phyloP scores from a whole-genome alignment of 2,888 invertebrate genomes.

The Pandemis corylana region DNA sequence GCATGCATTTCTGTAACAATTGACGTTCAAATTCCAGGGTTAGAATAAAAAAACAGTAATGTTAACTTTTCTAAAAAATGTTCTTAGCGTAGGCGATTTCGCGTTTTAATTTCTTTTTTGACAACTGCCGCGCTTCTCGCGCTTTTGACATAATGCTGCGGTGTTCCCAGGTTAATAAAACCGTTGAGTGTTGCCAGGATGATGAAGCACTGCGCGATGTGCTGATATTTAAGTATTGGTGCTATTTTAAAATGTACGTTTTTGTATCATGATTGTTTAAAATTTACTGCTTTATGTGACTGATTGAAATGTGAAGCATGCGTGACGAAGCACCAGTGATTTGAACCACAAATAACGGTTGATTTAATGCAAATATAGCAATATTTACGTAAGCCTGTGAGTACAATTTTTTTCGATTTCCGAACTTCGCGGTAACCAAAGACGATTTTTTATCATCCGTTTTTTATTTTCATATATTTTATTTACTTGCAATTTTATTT shows the following conservation, averaged over 20 bases:
- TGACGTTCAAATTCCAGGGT: constrained; percentile 27
- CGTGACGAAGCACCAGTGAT: constrained; percentile 68
- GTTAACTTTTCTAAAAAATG: constrained; percentile 22
- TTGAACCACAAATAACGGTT: constrained; percentile 58
- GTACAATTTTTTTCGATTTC: constrained; percentile 67
- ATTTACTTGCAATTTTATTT: constrained; percentile 52
- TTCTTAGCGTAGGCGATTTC: constrained; percentile 39
- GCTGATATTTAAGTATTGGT: constrained; percentile 80
- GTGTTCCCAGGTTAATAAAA: constrained; percentile 68
- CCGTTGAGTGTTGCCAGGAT: constrained; percentile 59
- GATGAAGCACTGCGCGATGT: constrained; percentile 59
- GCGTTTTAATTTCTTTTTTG: constrained; percentile 26
- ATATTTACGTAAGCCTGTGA: constrained; percentile 60
- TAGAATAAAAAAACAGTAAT: constrained; percentile 1
- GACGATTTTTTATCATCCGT: constrained; percentile 55
- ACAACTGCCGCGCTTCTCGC: constrained; percentile 44
- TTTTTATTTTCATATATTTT: constrained; percentile 54
- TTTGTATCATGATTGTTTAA: constrained; percentile 55
- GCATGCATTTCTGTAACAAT: constrained; percentile 39
- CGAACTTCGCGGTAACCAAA: constrained; percentile 71
- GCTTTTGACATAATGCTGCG: constrained; percentile 59
- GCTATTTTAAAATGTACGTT: constrained; percentile 68
- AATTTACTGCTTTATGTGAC: constrained; percentile 35
- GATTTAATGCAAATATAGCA: constrained; percentile 52
- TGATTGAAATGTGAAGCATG: constrained; percentile 20